These are phyloP conservation scores for Rhopalosiphum nymphaeae DNA, from an alignment of 2,888 invertebrate genomes.

Conservation along the genomic window DNA sequence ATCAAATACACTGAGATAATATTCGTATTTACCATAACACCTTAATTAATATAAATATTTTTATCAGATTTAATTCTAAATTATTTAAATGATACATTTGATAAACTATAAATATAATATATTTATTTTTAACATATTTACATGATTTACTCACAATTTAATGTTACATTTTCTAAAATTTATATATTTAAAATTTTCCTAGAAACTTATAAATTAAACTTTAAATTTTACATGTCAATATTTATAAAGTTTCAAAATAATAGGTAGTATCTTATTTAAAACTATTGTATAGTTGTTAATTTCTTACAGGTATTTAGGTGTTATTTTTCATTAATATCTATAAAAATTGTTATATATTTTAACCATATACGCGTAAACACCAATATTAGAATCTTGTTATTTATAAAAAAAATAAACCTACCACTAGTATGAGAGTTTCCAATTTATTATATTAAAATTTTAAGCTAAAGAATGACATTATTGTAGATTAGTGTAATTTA, in stretches of 20 bases:
- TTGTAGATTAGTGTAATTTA: no score
- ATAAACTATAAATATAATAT: neutral
- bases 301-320: neutral
- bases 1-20: slow-evolving; percentile 1
- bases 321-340: no score
- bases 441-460: no score
- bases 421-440: no score
- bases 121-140: neutral
- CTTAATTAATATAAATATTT: no score
- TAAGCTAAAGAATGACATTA: no score
- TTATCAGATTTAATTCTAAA: neutral
- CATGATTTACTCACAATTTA: neutral
- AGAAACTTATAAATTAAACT: neutral
- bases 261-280: neutral
- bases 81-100: neutral
- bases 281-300: neutral
- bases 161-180: neutral
- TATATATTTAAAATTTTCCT: neutral
- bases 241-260: neutral
- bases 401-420: no score
- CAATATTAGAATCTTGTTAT: no score
- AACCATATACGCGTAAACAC: no score
- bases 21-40: neutral
- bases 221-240: neutral
- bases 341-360: no score